Evolutionary conservation across 2,113 vertebrate genomes (phyloP).

Genomic region (Bufo bufo): DNA sequence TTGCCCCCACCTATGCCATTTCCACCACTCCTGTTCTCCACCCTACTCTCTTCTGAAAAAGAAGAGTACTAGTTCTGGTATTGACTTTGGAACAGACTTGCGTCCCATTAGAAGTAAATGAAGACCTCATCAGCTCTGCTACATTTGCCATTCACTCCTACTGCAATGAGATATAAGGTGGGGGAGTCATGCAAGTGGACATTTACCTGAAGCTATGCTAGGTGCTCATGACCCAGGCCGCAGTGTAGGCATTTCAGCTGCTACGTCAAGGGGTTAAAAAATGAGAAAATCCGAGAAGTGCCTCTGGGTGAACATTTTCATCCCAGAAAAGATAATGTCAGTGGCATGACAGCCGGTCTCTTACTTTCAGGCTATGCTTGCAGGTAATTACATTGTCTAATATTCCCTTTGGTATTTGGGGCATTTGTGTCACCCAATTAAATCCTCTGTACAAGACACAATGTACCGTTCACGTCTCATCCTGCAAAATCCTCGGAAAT

Average conservation of each 20-base stretch:
- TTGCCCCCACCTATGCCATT: no score
- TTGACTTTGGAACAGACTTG: no score
- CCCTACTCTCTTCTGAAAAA: no score
- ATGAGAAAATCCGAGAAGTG: not conserved
- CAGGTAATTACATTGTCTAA: slow-evolving; percentile 19
- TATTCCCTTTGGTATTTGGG: slow-evolving; percentile 18
- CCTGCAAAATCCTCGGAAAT: slow-evolving; percentile 62
- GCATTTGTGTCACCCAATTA: slow-evolving; percentile 38
- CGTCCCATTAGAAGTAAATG: no score
- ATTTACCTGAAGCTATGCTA: no score
- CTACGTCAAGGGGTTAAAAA: not conserved
- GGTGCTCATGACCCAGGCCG: not conserved
- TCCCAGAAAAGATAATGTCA: not conserved
- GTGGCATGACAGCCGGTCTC: not conserved
- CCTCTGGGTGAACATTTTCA: not conserved
- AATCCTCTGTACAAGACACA: not conserved
- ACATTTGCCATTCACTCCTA: no score
- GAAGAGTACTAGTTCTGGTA: no score
- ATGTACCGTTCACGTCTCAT: slow-evolving; percentile 29
- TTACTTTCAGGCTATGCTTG: not conserved
- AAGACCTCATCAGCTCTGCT: no score
- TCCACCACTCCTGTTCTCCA: no score
- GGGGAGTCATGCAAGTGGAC: no score
- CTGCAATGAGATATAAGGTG: no score
- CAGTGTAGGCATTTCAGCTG: not conserved